Conservation (phyloP, 2,797 vertebrate species). For the Monodelphis domestica region DNA sequence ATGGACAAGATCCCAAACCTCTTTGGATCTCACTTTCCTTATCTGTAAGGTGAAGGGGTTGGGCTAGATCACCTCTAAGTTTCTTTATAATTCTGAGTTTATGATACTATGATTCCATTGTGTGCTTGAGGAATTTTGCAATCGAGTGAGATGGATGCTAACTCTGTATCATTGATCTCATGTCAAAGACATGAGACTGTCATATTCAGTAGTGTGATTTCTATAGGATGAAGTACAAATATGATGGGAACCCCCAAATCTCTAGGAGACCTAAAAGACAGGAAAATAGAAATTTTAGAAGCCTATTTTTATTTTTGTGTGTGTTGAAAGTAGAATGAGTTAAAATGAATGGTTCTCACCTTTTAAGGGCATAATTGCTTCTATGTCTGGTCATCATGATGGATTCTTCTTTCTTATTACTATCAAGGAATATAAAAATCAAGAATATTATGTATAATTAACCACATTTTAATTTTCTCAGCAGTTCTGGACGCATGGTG, state of each 20-base stretch:
- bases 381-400: constrained; percentile 58
- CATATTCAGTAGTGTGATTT: neutral
- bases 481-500: constrained; percentile 28
- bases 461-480: constrained; percentile 65
- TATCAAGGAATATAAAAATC: constrained; percentile 25
- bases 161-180: neutral
- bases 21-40: neutral
- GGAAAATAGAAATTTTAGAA: neutral
- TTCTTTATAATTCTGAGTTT: neutral
- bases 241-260: neutral
- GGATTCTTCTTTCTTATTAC: constrained; percentile 63
- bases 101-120: neutral
- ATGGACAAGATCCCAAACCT: neutral
- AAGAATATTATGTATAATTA: constrained; percentile 13
- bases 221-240: neutral
- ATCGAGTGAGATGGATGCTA: neutral
- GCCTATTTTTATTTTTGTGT: constrained; percentile 36
- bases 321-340: constrained; percentile 60
- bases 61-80: neutral
- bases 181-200: neutral
- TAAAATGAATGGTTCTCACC: constrained; percentile 63
- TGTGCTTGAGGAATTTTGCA: neutral
- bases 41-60: neutral
- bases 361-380: constrained; percentile 51
- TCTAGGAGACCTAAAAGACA: neutral